Evolutionary conservation across 2,113 vertebrate genomes (phyloP), one percentile per base, ranked within the genome.

Genomic region (Sapayoa aenigma): DNA sequence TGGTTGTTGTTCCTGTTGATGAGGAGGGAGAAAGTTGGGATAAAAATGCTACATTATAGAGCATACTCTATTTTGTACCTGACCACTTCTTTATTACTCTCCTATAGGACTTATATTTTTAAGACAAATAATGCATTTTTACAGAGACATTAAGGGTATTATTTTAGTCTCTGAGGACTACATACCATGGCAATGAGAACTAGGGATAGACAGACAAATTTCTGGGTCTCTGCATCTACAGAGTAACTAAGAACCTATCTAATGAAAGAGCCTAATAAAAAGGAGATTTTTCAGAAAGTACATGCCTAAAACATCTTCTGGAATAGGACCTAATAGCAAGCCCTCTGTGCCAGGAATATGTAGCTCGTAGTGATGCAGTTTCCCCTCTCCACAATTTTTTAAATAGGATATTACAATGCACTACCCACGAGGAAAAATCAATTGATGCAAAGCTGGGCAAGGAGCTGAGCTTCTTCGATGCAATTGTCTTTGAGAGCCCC

Each of bases 21-120:
- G 11, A 96, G 65, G 33, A 77, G 81, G 92, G 80, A 68, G 91
- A 41, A 73, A 75, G 30, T 21, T 58, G 69, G 88, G 92, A 58
- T 92, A 87, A 89, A 96, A 95, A 89, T 71, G 91, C 63, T 68
- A 8, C 39, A 19, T 90, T 22, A 42, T 23, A 90, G 92, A 96
- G 92, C 75, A 83, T 27, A 35, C 39, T 50, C 30, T 47, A 2
- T 23, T 87, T 84, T 84, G 50, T 59, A 74, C 65, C 69, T 93
- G 88, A 89, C 69, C 81, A 42, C 47, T 74, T 52, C n/a, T 23
- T 77, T 27, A 65, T 33, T 18, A 56, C 13, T 78, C 37, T 66
- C 39, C 27, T 4, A 27, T 4, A 62, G 41, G 41, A 62, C 37
- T 83, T 75, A 6, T 4, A 37, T 63, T 69, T 69, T 91, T 58